These are phyloP conservation scores for Heliocidaris erythrogramma DNA, from an alignment of 35 echinoderm and acorn worm species.

Conservation along the genomic window DNA sequence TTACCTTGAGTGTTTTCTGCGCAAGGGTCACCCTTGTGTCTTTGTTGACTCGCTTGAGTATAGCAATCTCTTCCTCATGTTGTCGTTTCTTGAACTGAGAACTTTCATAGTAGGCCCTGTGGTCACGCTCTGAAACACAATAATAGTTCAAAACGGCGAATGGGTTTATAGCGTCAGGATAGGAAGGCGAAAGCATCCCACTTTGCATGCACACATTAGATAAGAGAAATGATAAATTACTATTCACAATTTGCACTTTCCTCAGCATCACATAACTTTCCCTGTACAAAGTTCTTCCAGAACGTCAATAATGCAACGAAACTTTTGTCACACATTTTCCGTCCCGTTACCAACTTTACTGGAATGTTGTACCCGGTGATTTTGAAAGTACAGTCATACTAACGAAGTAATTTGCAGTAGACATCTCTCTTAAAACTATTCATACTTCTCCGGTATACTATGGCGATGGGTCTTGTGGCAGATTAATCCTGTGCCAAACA, in stretches of 20 bases:
- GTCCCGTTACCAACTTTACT: too few species aligned
- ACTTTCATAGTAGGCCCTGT: constrained; percentile 93
- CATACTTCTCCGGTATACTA: neutral
- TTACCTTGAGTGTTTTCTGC: constrained; percentile 83
- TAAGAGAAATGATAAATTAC: too few species aligned
- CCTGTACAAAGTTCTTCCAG: too few species aligned
- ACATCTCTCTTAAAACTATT: neutral
- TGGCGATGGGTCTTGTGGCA: neutral
- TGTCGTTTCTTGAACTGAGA: constrained; percentile 78
- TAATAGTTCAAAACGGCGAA: neutral
- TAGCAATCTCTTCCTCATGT: constrained; percentile 74
- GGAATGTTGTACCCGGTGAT: too few species aligned
- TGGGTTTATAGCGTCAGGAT: too few species aligned
- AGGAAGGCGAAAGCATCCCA: too few species aligned
- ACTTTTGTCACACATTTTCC: too few species aligned
- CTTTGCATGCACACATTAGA: too few species aligned
- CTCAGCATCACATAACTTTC: too few species aligned
- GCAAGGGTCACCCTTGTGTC: constrained; percentile 77
- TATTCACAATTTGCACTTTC: too few species aligned
- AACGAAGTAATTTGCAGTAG: neutral
- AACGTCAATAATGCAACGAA: too few species aligned
- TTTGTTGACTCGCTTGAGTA: constrained; percentile 67
- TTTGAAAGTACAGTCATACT: neutral
- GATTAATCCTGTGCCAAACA: too few species aligned
- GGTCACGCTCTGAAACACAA: constrained; percentile 77